Evolutionary conservation across 2,113 vertebrate genomes (phyloP), one percentile per base, ranked within the genome.

Genomic region (Lepus timidus): DNA sequence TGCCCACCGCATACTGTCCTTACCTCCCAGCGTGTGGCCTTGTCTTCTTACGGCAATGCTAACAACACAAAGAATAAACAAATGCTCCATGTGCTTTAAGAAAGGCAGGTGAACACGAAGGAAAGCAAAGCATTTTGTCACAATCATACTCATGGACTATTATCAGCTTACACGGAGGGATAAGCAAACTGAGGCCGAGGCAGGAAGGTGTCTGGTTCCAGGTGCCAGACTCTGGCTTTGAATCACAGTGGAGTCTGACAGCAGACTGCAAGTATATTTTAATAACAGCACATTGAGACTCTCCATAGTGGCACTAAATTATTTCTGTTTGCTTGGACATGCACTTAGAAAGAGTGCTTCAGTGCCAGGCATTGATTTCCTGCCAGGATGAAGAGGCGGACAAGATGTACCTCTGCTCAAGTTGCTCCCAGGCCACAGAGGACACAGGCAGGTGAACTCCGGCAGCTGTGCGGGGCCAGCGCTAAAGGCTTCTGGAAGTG

Each of bases 281-380:
- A 93, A 90, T 51, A 33, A 31, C 0, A 0, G 55, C 27, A 67
- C 80, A 61, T 9, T 2, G 22, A 88, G 27, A 51, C 16, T 9
- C 51, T 70, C n/a, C 51, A 52, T 12, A 27, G 62, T 33, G 33
- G 17, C 52, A 25, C 58, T 91, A 89, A 95, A 81, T 87, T 74
- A 76, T 13, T 33, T 65, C 68, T 0, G 0, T 62, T 86, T 93
- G 74, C 81, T 85, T 81, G 73, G 71, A 88, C 73, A 82, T 49
- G 68, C 83, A 76, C 94, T 94, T 91, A 91, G 76, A 62, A 89
- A 95, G 84, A 91, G 19, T 22, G 7, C 85, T 96, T 91, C 79
- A 83, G 55, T 93, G 91, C 89, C 91, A 91, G 75, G 29, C 73
- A 80, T 88, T 4, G 27, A 86, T 93, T 71, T 84, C 49, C 86